Conservation (phyloP, 2,113 vertebrate genomes). For the Pan troglodytes region NHGRI_mPanTro3-v2.1_pri NC_072421.2:63733501-63734000, state of each 20-base stretch:
- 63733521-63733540: background rate
- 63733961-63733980: no score
- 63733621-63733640: background rate
- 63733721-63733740: background rate
- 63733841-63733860: no score
- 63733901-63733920: no score
- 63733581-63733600: constrained; percentile 10
- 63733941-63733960: no score
- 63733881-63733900: no score
- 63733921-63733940: no score
- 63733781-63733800: no score
- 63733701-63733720: background rate
- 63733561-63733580: background rate
- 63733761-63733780: background rate
- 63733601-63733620: background rate
- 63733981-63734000: no score
- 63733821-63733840: no score
- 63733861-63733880: no score
- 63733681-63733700: background rate
- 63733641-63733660: background rate
- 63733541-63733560: constrained; percentile 32
- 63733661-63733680: background rate
- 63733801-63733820: no score
- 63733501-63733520: background rate
- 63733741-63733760: constrained; percentile 7